Evolutionary conservation across 2,888 invertebrate species (phyloP).

Genomic region (Sphinx pinastri): DNA sequence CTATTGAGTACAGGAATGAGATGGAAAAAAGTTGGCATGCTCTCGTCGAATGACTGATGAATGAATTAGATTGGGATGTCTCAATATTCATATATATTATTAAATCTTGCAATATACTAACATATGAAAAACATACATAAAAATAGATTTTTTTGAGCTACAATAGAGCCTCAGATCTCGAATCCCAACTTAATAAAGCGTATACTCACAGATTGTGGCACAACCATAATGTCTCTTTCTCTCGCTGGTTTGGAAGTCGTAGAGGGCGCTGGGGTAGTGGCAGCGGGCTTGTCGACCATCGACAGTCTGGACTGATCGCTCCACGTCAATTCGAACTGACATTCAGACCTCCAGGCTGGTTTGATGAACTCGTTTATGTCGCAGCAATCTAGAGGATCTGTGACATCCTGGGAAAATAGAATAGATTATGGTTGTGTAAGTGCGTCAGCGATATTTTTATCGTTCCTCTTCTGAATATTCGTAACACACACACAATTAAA

Average conservation of each 20-base stretch:
- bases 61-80: too few species aligned
- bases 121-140: too few species aligned
- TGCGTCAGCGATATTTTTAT: too few species aligned
- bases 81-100: too few species aligned
- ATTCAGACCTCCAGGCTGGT: slow-evolving; percentile 59
- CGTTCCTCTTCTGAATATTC: too few species aligned
- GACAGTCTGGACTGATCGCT: slow-evolving; percentile 50
- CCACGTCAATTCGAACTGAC: slow-evolving; percentile 63
- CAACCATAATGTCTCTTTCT: slow-evolving; percentile 57
- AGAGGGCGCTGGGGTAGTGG: slow-evolving; percentile 41
- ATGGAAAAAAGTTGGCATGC: too few species aligned
- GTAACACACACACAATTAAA: too few species aligned
- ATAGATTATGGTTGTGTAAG: neutral
- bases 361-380: slow-evolving; percentile 63
- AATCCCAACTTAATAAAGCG: neutral
- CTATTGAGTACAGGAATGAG: too few species aligned
- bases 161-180: too few species aligned
- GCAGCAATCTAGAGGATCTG: slow-evolving; percentile 71
- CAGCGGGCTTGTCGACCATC: slow-evolving; percentile 39
- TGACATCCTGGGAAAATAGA: neutral
- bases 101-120: too few species aligned
- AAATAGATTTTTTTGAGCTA: too few species aligned
- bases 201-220: slow-evolving; percentile 65
- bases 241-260: slow-evolving; percentile 40
- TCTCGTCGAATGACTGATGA: too few species aligned